phyloP scores from a whole-genome alignment of 2,113 vertebrate species.

The Brachirus orientalis region DNA sequence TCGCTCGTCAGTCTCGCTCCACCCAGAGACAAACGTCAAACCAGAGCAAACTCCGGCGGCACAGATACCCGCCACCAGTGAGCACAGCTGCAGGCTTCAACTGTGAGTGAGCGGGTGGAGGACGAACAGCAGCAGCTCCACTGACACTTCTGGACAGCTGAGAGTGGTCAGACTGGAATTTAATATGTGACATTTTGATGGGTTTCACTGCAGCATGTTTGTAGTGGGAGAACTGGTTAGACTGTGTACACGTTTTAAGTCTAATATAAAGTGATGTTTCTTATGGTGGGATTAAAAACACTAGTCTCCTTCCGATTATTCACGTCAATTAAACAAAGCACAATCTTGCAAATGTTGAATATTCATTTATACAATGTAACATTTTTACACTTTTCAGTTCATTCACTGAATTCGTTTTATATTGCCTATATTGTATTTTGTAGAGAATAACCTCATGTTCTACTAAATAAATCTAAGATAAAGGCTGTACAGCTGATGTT shows the following conservation, averaged over 20 bases:
- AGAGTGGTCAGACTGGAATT: slow-evolving; percentile 17
- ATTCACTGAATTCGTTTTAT: slow-evolving; percentile 48
- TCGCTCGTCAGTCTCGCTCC: slow-evolving; percentile 87
- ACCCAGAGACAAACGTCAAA: slow-evolving; percentile 82
- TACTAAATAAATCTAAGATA: slow-evolving; percentile 55
- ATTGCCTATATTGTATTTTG: slow-evolving; percentile 39
- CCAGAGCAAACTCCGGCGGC: slow-evolving; percentile 85
- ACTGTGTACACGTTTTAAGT: too few species aligned
- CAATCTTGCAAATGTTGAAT: not conserved
- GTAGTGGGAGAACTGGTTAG: not conserved
- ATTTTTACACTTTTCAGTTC: slow-evolving; percentile 23
- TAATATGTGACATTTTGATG: slow-evolving; percentile 1
- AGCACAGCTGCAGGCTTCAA: slow-evolving; percentile 74
- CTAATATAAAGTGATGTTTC: too few species aligned
- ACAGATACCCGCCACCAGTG: slow-evolving; percentile 72
- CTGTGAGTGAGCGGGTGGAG: slow-evolving; percentile 69
- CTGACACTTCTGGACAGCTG: slow-evolving; percentile 35
- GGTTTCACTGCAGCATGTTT: not conserved
- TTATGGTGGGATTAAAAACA: too few species aligned
- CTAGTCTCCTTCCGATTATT: slow-evolving; percentile 22
- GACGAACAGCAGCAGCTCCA: slow-evolving; percentile 6
- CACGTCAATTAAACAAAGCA: not conserved
- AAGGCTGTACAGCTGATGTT: not conserved
- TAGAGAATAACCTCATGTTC: slow-evolving; percentile 41
- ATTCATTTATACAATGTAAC: slow-evolving; percentile 3